phyloP scores from a whole-genome alignment of 2,113 vertebrate genomes.

The Daphoenositta chrysoptera region DNA sequence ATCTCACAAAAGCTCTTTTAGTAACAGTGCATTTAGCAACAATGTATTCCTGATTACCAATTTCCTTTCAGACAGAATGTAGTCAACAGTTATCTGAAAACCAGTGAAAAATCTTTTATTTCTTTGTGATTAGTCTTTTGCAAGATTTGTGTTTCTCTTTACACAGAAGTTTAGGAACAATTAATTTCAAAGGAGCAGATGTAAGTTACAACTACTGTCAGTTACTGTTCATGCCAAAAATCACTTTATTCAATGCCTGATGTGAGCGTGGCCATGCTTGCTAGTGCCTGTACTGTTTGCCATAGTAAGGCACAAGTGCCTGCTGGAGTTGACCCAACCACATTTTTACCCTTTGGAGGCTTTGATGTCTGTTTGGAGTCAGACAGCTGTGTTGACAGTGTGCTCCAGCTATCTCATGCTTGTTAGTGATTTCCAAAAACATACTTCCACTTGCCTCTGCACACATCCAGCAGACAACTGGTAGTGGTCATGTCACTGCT shows the following conservation, averaged over 20 bases:
- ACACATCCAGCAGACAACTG: not conserved
- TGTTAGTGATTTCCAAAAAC: not conserved
- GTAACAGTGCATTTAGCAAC: not conserved
- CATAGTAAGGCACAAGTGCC: not conserved
- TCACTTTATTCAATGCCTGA: not conserved
- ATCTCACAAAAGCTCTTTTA: not conserved
- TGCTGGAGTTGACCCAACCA: not conserved
- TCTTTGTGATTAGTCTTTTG: not conserved
- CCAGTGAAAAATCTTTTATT: not conserved
- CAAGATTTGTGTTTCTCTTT: not conserved
- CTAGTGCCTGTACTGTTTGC: not conserved
- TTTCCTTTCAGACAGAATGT: not conserved
- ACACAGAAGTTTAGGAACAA: not conserved
- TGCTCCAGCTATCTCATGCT: not conserved
- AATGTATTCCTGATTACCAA: not conserved
- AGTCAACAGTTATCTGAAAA: not conserved
- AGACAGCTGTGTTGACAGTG: not conserved
- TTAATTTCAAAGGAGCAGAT: not conserved
- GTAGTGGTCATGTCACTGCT: not conserved
- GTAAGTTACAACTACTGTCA: not conserved
- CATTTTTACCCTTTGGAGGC: not conserved
- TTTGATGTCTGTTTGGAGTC: not conserved
- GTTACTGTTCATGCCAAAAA: not conserved
- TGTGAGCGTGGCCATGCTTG: not conserved
- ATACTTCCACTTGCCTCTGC: not conserved